phyloP scores from a whole-genome alignment of 2,797 vertebrate genomes.

The Enteromius mattozi region DNA sequence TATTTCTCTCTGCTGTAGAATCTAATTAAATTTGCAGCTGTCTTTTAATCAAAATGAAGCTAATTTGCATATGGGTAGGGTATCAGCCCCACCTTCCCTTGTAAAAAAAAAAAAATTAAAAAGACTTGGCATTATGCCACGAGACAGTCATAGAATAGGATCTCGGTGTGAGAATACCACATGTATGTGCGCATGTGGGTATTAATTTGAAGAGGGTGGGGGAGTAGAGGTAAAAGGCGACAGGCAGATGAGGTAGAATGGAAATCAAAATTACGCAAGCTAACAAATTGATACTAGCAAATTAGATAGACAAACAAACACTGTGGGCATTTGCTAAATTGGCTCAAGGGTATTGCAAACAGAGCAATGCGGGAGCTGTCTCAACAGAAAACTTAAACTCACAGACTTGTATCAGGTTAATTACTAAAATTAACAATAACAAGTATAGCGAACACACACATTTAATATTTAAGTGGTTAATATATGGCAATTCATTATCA shows the following conservation, averaged over 20 bases:
- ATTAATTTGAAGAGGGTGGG: constrained; percentile 45
- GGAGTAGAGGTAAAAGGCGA: constrained; percentile 54
- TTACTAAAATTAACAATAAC: background rate
- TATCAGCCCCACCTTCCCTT: constrained; percentile 49
- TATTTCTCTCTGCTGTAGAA: constrained; percentile 61
- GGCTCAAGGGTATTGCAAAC: constrained; percentile 65
- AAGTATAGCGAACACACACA: constrained; percentile 48
- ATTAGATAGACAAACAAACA: constrained; percentile 71
- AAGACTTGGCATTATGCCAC: constrained; percentile 65
- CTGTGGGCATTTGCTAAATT: constrained; percentile 56
- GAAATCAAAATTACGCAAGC: constrained; percentile 68
- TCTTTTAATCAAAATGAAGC: constrained; percentile 76
- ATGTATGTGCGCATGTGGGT: constrained; percentile 18
- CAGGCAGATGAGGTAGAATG: constrained; percentile 55
- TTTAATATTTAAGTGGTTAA: constrained; percentile 66
- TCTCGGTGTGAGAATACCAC: constrained; percentile 20
- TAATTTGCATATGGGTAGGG: constrained; percentile 70
- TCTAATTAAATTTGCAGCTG: constrained; percentile 75
- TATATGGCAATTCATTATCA: constrained; percentile 62
- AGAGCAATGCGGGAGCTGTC: constrained; percentile 35
- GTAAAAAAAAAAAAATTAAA: constrained; percentile 30
- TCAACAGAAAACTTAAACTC: constrained; percentile 7
- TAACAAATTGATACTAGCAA: constrained; percentile 68
- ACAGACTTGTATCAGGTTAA: constrained; percentile 20
- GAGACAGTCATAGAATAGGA: constrained; percentile 52